Percentiles rank a stretch among this genome's conserved stretches.
Conservation (phyloP, 2,797 vertebrate genomes). For the Pitangus sulphuratus region DNA sequence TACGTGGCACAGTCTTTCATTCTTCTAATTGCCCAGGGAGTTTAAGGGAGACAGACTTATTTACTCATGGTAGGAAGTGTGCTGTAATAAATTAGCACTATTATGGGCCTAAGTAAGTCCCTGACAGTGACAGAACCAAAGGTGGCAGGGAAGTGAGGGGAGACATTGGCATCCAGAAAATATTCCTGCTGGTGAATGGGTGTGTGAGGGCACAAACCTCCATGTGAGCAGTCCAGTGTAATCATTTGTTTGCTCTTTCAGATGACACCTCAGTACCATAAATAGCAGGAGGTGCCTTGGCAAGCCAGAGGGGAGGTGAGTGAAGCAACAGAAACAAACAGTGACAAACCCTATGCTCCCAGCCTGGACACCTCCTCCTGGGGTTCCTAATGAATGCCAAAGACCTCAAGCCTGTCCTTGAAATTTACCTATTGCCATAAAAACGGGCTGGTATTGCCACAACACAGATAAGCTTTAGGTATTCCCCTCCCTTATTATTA, state of each 20-base stretch:
- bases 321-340: background rate
- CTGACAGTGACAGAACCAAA: slow-evolving; percentile 63
- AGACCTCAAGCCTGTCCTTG: background rate
- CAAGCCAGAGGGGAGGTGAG: background rate
- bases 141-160: background rate
- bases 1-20: slow-evolving; percentile 76
- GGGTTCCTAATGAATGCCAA: background rate
- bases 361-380: background rate
- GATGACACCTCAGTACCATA: accelerated
- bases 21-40: slow-evolving; percentile 83
- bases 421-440: slow-evolving; percentile 15
- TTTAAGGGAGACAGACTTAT: slow-evolving; percentile 83
- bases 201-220: background rate
- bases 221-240: background rate
- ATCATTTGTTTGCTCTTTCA: background rate
- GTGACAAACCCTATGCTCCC: background rate
- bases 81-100: slow-evolving; percentile 82
- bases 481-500: background rate
- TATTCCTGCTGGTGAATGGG: background rate
- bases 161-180: background rate
- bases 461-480: background rate
- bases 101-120: slow-evolving; percentile 67
- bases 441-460: background rate
- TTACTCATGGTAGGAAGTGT: slow-evolving; percentile 80
- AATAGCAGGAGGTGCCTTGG: background rate